A percentile compares a stretch with the other conserved stretches of the same genome.
These are phyloP conservation scores for Mycteria americana DNA, from an alignment of 2,797 vertebrate genomes.

Conservation along the genomic window DNA sequence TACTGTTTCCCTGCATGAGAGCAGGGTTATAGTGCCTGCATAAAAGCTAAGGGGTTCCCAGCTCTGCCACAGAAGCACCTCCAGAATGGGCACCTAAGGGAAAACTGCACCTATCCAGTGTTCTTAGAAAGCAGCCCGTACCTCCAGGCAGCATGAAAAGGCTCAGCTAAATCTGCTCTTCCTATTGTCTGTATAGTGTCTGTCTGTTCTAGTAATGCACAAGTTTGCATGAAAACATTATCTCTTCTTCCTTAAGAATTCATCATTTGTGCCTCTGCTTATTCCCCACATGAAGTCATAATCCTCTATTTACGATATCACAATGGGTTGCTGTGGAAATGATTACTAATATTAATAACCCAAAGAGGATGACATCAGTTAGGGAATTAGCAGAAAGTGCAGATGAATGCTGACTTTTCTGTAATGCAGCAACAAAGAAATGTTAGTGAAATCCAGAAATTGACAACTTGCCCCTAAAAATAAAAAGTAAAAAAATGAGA, in stretches of 20 bases:
- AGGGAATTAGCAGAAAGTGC: conserved; percentile 44
- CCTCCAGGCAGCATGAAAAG: not conserved
- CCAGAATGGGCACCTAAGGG: not conserved
- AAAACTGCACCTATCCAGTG: not conserved
- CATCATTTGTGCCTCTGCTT: conserved; percentile 48
- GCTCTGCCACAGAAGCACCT: not conserved
- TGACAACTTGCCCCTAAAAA: not conserved
- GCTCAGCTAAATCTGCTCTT: not conserved
- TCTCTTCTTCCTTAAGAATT: conserved; percentile 36
- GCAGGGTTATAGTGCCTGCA: not conserved
- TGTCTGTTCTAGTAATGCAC: not conserved
- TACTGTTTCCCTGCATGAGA: not conserved
- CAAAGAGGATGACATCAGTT: conserved; percentile 50
- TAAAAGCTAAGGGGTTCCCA: not conserved
- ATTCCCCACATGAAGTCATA: conserved; percentile 60
- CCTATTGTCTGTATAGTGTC: not conserved
- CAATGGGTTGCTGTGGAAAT: conserved; percentile 60
- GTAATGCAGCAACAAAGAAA: not conserved
- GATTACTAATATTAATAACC: conserved; percentile 52
- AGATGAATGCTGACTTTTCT: conserved; percentile 20
- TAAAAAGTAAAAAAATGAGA: not conserved
- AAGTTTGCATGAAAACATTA: not conserved
- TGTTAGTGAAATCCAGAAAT: not conserved
- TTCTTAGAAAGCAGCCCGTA: conserved; percentile 1
- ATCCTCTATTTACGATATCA: conserved; percentile 44